Base-by-base conservation (phyloP, 2,113 vertebrate species). In the Lipophrys pholis region DNA sequence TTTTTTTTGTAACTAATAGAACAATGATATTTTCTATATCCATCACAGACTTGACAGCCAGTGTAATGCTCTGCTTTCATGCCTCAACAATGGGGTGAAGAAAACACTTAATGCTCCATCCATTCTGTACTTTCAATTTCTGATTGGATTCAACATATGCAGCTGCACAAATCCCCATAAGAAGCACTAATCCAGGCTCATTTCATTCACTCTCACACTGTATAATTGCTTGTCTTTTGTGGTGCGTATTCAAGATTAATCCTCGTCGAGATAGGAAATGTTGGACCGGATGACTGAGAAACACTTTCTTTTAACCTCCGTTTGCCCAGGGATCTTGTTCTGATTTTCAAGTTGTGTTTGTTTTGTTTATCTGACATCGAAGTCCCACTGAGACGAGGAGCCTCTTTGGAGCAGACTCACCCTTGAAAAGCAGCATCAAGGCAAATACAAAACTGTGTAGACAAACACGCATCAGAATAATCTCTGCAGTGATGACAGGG, bases 131-230 rank as follows among this genome's bases (percentile, higher is more conserved):
- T 59, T 76, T 69, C 39, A 11, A n/a, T 50, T 43, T 38, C 38
- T 73, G 63, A 80, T 71, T 76, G n/a, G 72, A 66, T 69, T 76
- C 36, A 69, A 61, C 62, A 56, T 63, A 70, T 62, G 53, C 58
- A 3, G 39, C n/a, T 10, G 55, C 63, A 82, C 12, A 66, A 69
- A 69, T 41, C 58, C 48, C 58, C 54, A 50, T 54, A 50, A 73
- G 55, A 40, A 14, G 42, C 57, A 35, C 6, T 77, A 83, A 83
- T 83, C 69, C 76, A 7, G 58, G 7, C 69, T 62, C 35, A 21
- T 60, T 76, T 14, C 6, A 52, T 50, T 62, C 54, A 38, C n/a
- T 58, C 15, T 56, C 17, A 30, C 4, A 30, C 21, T 30, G 21
- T 30, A 30, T 30, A 51, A 69, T 67, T 55, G 42, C 69, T 39